Conservation (phyloP, 2,113 vertebrate genomes). For the Buteo buteo region DNA sequence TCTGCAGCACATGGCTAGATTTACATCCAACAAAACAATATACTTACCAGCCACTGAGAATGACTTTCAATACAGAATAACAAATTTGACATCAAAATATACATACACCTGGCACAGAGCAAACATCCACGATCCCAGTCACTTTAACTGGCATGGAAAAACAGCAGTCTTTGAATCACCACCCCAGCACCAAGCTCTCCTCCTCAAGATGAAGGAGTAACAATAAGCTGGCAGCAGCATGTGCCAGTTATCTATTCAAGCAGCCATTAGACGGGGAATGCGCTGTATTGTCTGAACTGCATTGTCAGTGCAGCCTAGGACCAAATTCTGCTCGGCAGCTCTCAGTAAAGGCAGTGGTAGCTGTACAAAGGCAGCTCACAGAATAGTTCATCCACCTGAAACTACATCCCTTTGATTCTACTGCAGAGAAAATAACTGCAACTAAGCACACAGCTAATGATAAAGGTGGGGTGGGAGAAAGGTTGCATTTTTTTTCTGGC, state of each 20-base stretch:
- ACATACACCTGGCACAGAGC: background rate
- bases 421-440: background rate
- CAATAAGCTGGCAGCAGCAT: background rate
- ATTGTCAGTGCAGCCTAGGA: background rate
- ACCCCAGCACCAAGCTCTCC: background rate
- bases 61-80: background rate
- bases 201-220: background rate
- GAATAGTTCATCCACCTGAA: background rate
- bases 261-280: background rate
- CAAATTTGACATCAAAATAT: background rate
- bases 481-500: background rate
- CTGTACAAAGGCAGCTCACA: background rate
- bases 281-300: background rate
- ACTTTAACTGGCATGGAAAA: background rate
- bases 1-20: background rate
- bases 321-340: background rate
- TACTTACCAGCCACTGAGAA: background rate
- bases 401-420: background rate
- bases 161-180: background rate
- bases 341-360: background rate
- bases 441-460: background rate
- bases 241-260: background rate
- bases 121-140: background rate
- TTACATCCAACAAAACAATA: background rate
- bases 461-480: background rate